phyloP scores from a whole-genome alignment of 2,113 vertebrate species.

The Oxyruncus cristatus region DNA sequence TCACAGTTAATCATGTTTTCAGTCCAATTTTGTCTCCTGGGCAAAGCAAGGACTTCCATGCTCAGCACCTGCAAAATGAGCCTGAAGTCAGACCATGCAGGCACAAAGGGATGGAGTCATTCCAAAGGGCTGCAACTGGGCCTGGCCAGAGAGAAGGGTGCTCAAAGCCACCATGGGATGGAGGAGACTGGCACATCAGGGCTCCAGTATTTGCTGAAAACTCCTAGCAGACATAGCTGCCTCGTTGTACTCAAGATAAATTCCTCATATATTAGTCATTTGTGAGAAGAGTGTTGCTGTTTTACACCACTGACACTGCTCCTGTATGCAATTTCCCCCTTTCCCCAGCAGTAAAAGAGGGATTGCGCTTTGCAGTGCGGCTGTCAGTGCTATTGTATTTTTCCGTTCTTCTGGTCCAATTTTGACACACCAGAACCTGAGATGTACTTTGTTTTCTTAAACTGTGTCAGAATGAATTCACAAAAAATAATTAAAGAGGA shows the following conservation, averaged over 20 bases:
- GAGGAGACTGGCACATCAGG: not conserved
- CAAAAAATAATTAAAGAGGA: not conserved
- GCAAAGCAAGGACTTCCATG: not conserved
- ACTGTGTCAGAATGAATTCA: not conserved
- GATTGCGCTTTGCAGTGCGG: not conserved
- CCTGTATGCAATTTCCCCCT: not conserved
- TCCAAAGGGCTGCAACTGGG: not conserved
- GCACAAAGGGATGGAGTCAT: not conserved
- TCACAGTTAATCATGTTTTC: not conserved
- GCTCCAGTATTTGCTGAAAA: not conserved
- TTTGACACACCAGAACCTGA: fast-evolving
- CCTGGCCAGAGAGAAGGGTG: not conserved
- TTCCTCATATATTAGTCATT: not conserved
- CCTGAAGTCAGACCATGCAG: not conserved
- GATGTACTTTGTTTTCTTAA: not conserved
- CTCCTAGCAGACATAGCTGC: not conserved
- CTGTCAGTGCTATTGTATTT: not conserved
- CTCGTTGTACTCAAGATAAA: not conserved
- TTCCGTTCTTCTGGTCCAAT: not conserved
- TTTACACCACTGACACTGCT: not conserved
- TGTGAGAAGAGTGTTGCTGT: not conserved
- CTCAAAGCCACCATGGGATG: not conserved
- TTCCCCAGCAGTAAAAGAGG: not conserved
- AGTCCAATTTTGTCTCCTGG: not conserved
- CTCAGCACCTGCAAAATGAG: not conserved